Evolutionary conservation across 2,888 invertebrate species (phyloP), one percentile per base, ranked within the genome.

Genomic region (Sinhomidia bicolor): DNA sequence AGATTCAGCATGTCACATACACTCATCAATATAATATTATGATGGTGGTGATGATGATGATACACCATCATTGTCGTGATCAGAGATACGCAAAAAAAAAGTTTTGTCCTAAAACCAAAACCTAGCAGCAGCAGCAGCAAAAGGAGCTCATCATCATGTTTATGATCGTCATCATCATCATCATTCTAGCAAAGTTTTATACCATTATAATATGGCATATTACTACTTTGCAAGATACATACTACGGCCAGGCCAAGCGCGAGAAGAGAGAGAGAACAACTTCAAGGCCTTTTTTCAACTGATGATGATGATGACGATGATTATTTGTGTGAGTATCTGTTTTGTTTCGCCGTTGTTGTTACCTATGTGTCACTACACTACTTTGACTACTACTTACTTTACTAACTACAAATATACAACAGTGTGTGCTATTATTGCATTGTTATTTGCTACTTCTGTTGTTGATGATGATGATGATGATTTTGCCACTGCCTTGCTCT

Each of bases 261-360:
- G 60, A 84, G 62, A n/a, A n/a, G n/a, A n/a, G n/a, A n/a, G n/a
- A n/a, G 65, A 79, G 76, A 62, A 81, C 47, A 82, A 87, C 88
- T 83, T 88, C 88, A 88, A 88, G 88, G 88, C 68, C 88, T 88
- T 88, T 71, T 81, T 51, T 32, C 20, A 41, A 47, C 23, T 44
- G 68, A 68, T 41, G 80, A 47, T 68, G 82, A 10, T 71, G 71
- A 74, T 74, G 41, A 23, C 20, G 44, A 78, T 85, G 71, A 84
- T 76, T 12, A 41, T 76, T 84, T 36, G 41, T 76, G 41, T 44
- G 26, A 74, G 54, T 71, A 41, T 47, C 26, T 74, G 47, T 74
- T 74, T 51, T 74, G 47, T 74, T 74, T 68, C n/a, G n/a, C n/a
- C n/a, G n/a, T n/a, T n/a, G n/a, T n/a, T 23, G 74, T 51, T 76